phyloP scores from a whole-genome alignment of 2,797 vertebrate species.

The Uromys caudimaculatus region DNA sequence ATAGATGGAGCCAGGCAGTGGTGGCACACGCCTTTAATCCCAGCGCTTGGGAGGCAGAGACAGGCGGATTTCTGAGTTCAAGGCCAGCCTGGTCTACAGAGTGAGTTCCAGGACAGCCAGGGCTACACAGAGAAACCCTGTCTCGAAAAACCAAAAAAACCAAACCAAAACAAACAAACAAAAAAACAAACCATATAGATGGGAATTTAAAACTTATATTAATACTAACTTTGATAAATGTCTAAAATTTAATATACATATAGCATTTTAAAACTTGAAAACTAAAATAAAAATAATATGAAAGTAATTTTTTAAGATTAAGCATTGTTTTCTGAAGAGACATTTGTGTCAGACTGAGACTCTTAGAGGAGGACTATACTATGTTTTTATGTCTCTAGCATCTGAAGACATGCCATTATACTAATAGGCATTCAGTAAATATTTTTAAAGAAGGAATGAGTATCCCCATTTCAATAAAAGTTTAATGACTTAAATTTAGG shows the following conservation, averaged over 20 bases:
- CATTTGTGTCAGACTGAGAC: not conserved
- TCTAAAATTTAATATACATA: not conserved
- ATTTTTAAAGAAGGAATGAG: constrained; percentile 30
- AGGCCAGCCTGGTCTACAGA: too few species aligned
- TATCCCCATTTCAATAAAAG: constrained; percentile 9
- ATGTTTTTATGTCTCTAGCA: not conserved
- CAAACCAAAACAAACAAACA: too few species aligned
- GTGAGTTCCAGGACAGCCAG: too few species aligned
- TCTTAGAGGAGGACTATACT: not conserved
- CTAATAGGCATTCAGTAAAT: not conserved
- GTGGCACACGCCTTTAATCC: too few species aligned
- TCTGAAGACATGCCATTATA: not conserved
- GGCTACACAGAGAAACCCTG: too few species aligned
- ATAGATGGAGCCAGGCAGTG: too few species aligned
- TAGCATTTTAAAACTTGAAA: constrained; percentile 15
- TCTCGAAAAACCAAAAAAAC: too few species aligned
- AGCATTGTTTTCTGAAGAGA: not conserved
- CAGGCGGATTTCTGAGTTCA: too few species aligned
- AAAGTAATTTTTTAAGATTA: not conserved
- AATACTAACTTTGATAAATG: not conserved
- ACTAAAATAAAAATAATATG: constrained; percentile 19
- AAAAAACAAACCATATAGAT: constrained; percentile 1
- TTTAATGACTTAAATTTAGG: not conserved
- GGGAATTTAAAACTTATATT: not conserved
- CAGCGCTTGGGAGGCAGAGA: too few species aligned